Evolutionary conservation across 2,888 invertebrate species (phyloP).

Genomic region (Andrena bicolor): DNA sequence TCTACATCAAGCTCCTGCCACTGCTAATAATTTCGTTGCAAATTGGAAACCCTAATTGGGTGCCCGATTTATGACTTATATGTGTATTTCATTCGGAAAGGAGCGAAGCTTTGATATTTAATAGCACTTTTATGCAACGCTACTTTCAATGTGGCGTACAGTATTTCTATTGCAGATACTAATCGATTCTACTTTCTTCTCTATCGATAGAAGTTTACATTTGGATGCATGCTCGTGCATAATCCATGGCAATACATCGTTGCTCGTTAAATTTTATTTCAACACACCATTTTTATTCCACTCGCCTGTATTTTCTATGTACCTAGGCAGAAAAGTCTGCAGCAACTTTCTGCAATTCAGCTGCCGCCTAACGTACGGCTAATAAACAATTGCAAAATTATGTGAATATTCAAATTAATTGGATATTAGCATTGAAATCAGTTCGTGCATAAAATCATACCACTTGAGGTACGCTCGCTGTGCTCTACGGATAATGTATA

Average conservation of each 20-base stretch:
- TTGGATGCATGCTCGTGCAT: not conserved
- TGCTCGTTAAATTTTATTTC: not conserved
- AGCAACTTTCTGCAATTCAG: too few species aligned
- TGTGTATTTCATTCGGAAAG: not conserved
- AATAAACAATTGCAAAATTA: not conserved
- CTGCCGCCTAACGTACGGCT: too few species aligned
- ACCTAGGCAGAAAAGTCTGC: not conserved
- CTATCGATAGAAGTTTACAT: not conserved
- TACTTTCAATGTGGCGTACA: conserved; percentile 4
- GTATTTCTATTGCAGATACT: not conserved
- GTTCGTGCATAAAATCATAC: conserved; percentile 19
- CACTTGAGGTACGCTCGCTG: not conserved
- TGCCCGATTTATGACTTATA: not conserved
- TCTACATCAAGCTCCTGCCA: too few species aligned
- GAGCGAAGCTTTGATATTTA: not conserved
- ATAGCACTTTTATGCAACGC: conserved; percentile 13
- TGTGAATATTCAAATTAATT: not conserved
- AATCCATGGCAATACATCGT: not conserved
- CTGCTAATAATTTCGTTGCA: too few species aligned
- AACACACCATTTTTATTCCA: not conserved
- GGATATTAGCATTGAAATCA: not conserved
- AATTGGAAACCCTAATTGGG: not conserved
- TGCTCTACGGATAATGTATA: not conserved
- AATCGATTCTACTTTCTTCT: conserved; percentile 1
- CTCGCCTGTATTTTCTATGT: not conserved